Percentiles rank a stretch among this genome's conserved stretches.
Evolutionary conservation across 2,797 vertebrate genomes (phyloP).

Genomic region (Mareca penelope): DNA sequence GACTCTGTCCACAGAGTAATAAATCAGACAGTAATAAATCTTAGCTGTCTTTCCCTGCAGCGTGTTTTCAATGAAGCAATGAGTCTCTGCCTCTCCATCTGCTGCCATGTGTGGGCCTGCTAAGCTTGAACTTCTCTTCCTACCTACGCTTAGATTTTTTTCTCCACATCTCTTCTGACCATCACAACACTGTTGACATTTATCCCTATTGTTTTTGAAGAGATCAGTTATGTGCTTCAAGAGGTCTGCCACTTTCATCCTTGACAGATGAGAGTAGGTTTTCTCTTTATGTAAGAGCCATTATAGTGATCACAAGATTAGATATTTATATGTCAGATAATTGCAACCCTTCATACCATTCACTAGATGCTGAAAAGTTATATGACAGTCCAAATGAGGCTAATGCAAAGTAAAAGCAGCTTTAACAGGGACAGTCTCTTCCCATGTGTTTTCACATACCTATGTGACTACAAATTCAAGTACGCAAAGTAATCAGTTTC

Average conservation of each 20-base stretch:
- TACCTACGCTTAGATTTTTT: not conserved
- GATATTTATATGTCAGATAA: not conserved
- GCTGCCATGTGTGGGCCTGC: not conserved
- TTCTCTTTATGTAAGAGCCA: not conserved
- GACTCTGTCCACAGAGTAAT: not conserved
- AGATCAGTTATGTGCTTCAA: not conserved
- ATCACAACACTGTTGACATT: not conserved
- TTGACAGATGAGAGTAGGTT: not conserved
- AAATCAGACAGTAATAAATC: not conserved
- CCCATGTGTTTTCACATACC: not conserved
- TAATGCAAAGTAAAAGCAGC: not conserved
- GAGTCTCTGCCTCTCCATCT: not conserved
- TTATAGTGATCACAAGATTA: not conserved
- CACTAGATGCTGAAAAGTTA: not conserved
- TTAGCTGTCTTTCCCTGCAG: not conserved
- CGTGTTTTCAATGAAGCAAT: not conserved
- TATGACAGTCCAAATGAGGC: not conserved
- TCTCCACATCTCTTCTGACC: not conserved
- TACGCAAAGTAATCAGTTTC: not conserved
- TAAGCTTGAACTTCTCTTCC: not conserved
- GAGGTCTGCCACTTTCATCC: not conserved
- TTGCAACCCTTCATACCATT: not conserved
- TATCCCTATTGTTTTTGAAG: not conserved
- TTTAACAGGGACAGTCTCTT: not conserved
- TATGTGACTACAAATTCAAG: not conserved